Evolutionary conservation across 2,113 vertebrate species (phyloP), one percentile per base, ranked within the genome.

Genomic region (Calidris pugnax): DNA sequence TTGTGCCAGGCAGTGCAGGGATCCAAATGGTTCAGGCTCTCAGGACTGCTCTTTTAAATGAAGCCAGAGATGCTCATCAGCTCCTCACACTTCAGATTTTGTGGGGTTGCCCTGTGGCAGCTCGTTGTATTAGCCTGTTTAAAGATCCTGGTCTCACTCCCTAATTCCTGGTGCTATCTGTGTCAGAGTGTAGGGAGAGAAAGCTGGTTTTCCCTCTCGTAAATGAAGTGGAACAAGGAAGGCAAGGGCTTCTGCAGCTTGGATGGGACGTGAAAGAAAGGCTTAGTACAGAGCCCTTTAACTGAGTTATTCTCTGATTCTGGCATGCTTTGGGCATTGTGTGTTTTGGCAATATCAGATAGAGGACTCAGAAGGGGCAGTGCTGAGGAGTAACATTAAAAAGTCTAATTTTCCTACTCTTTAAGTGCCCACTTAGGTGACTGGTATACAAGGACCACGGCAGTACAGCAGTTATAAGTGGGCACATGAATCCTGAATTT

Each of bases 11-110:
- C 8, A 41, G 5, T 1, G 5, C 28, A 80, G 48, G 15, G 11
- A 69, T 80, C 24, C 57, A 47, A 68, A 79, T n/a, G 22, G 23
- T 72, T 75, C n/a, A 59, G 9, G 10, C n/a, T 74, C 12, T 66
- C 33, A n/a, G 62, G 14, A 18, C 33, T 50, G 35, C 7, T 50
- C 30, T 41, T 91, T 87, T 50, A 63, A 85, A 41, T 19, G 35
- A 50, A 74, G 32, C 21, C 37, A 45, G 26, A 85, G 74, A 30
- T 28, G 10, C 24, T 67, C 27, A 48, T 71, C 39, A 45, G 15
- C 6, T 6, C 18, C 21, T 43, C 0, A 0, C 35, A 20, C 37
- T 88, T 66, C 7, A 9, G 22, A 14, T 30, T 82, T 45, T 56
- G 30, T 56, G 60, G 39, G 45, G 43, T 22, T 59, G 14, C 19